Conservation (phyloP, 2,888 invertebrate genomes). For the Liposcelis brunnea region DNA sequence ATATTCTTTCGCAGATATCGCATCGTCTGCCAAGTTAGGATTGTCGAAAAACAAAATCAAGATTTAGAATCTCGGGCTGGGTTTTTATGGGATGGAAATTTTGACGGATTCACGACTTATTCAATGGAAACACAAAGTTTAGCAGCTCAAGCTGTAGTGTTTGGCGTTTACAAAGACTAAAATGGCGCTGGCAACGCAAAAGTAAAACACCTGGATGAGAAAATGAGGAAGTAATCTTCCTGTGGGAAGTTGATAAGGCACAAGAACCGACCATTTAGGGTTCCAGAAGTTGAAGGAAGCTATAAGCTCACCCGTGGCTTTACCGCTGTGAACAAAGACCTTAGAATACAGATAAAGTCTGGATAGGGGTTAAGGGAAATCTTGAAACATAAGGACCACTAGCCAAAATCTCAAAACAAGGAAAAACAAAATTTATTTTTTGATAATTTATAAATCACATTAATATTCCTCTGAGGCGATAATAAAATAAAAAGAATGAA, state of each 20-base stretch:
- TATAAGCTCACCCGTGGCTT: not conserved
- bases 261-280: not conserved
- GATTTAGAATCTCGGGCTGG: not conserved
- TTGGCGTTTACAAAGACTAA: conserved; percentile 2
- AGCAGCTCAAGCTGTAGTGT: conserved; percentile 3
- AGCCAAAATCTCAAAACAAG: too few species aligned
- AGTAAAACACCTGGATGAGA: too few species aligned
- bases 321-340: not conserved
- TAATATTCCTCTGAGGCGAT: too few species aligned
- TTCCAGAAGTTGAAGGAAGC: not conserved
- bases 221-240: not conserved
- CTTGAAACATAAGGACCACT: too few species aligned
- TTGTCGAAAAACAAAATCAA: conserved; percentile 4
- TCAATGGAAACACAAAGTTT: conserved; percentile 5
- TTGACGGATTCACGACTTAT: not conserved
- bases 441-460: too few species aligned
- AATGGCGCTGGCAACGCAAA: not conserved
- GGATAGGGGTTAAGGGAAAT: too few species aligned
- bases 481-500: too few species aligned
- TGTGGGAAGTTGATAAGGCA: not conserved
- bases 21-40: conserved; percentile 2
- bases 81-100: conserved; percentile 2
- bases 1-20: conserved; percentile 1
- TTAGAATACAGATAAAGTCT: too few species aligned
- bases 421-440: too few species aligned